Evolutionary conservation across 2,113 vertebrate species (phyloP).

Genomic region (Onychostruthus taczanowskii): DNA sequence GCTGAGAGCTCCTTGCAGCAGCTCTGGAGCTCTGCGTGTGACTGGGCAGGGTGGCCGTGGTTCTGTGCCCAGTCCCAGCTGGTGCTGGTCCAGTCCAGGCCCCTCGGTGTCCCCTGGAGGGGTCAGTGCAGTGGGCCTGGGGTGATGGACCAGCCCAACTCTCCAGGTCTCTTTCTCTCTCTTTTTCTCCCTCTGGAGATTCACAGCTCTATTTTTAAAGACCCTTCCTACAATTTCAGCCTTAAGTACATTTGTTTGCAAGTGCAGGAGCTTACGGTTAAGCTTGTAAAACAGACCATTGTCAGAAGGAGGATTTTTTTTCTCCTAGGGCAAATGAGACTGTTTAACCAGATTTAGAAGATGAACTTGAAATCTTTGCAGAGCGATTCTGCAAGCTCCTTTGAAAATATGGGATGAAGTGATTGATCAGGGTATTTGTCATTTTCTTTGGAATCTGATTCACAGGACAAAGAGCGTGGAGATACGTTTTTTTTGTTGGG

Average conservation of each 20-base stretch:
- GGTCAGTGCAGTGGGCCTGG: not conserved
- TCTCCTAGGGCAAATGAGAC: not conserved
- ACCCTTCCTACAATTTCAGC: not conserved
- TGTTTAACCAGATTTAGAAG: constrained; percentile 14
- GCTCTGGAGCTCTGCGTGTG: fast-evolving
- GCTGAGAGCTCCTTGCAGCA: not conserved
- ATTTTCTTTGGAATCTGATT: not conserved
- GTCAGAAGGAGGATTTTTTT: not conserved
- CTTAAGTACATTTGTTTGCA: not conserved
- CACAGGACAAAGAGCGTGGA: not conserved
- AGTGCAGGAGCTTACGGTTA: not conserved
- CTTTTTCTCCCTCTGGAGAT: constrained; percentile 39
- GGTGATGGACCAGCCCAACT: not conserved
- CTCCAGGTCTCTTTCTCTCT: constrained; percentile 28
- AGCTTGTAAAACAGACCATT: not conserved
- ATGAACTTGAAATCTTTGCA: not conserved
- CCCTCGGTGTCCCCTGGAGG: not conserved
- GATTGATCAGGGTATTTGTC: not conserved
- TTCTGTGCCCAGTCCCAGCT: not conserved
- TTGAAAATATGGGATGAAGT: not conserved
- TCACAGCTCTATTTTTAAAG: not conserved
- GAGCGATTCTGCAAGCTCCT: not conserved
- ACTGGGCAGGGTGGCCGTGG: not conserved
- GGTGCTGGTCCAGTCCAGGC: not conserved
- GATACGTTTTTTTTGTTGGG: not conserved